Base-by-base conservation (phyloP, 2,797 vertebrate genomes). In the Muscicapa striata region DNA sequence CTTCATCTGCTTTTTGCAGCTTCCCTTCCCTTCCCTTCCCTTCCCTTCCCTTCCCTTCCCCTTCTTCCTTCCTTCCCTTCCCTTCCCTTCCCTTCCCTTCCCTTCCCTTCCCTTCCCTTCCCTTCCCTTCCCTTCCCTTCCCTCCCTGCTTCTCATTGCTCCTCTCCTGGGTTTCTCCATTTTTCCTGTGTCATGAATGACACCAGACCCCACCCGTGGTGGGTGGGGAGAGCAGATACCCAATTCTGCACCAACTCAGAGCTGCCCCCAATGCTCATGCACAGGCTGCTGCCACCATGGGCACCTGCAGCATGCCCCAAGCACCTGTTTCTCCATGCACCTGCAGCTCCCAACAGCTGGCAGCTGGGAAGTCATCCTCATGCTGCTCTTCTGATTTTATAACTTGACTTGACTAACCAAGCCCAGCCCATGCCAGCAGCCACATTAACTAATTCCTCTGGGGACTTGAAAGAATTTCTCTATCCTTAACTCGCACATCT, bases 221-320 rank as follows among this genome's bases (percentile, higher is more conserved):
- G 57, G 41, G 30, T 26, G 66, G 22, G 23, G 15, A 26, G 68
- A 45, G 36, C 16, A 84, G 63, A 74, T 12, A 32, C 23, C 17
- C 15, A 10, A 5, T 19, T 80, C 57, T 77, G 27, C 21, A 23
- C 13, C 30, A 59, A 4, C 20, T 48, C 16, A 32, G 58, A 45
- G 40, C 32, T 11, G 4, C 20, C 9, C 26, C 30, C 40, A 26
- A 10, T 21, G 15, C 29, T 19, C 66, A 36, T 2, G 11, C 6
- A 1, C 0, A 1, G n/a, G 24, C 22, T 54, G 40, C 32, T 11
- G 0, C 6, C 15, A 9, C 26, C 4, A 1, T 0, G 1, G 58
- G 36, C 17, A 10, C 17, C 43, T 4, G 0, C 55, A 58, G 5
- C 13, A 16, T 43, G 5, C 12, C 14, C 40, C 1, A 1, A 34